Evolutionary conservation across 2,113 vertebrate species (phyloP), one percentile per base, ranked within the genome.

Genomic region (Eurypyga helias): DNA sequence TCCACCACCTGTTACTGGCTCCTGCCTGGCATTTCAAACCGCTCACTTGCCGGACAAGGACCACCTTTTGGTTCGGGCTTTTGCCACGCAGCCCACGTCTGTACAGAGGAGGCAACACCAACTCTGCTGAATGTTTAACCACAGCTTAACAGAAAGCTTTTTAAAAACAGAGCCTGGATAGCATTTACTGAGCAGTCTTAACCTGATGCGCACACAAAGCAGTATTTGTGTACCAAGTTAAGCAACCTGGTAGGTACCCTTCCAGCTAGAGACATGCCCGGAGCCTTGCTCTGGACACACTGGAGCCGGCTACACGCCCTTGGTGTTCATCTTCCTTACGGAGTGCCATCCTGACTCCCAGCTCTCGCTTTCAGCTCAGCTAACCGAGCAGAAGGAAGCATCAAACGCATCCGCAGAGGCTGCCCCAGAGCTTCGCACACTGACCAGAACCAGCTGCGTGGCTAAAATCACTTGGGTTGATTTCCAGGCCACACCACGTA

Each of bases 61-160:
- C 8, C 16, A 16, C 10, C 26, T 41, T 46, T 78, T 5, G 0
- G 16, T 73, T n/a, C 29, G 38, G 0, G 0, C 15, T 87, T 92
- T 23, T 54, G 21, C 33, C 9, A 41, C 1, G 1, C 20, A 13
- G 36, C 17, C 26, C 15, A 28, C 6, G 61, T 38, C 64, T 65
- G 9, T 2, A 17, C 8, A 2, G 20, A 65, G 10, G 9, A 36
- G 23, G 31, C 51, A 60, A 45, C 48, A 45, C 6, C 13, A 70
- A 34, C 28, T 82, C n/a, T 25, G 48, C 62, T 28, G n/a, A 71
- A 48, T 25, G 72, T 33, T 80, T 77, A 94, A 60, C 16, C 20
- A 51, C 20, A 71, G 48, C 60, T 75, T 52, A 72, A 62, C 3
- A 60, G 18, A 81, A 75, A 73, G 23, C 24, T 62, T 43, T 24